A percentile compares a stretch with the other conserved stretches of the same genome.
These are phyloP conservation scores for Anneissia japonica DNA, from an alignment of 35 echinoderm and acorn worm species.

Conservation along the genomic window DNA sequence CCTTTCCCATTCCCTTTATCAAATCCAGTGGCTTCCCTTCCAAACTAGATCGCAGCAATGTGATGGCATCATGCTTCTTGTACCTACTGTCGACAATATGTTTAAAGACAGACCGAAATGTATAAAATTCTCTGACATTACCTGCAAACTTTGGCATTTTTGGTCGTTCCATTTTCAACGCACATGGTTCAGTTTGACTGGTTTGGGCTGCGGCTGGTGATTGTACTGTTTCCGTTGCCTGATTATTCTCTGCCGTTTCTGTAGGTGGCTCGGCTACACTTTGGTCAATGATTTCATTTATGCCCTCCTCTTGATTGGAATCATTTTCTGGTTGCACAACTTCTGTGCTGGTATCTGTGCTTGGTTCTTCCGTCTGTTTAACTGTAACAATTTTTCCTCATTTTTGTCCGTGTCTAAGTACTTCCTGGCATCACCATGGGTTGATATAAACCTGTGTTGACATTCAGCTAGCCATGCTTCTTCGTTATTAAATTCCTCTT, in stretches of 20 bases:
- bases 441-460: slow-evolving; percentile 2
- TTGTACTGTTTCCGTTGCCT: too few species aligned
- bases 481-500: slow-evolving; percentile 21
- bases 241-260: too few species aligned
- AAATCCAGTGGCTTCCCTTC: slow-evolving; percentile 52
- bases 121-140: slow-evolving; percentile 4
- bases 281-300: too few species aligned
- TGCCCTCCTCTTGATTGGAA: too few species aligned
- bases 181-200: neutral
- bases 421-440: slow-evolving; percentile 5
- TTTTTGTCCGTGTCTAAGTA: too few species aligned
- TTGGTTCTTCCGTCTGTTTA: too few species aligned
- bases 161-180: slow-evolving; percentile 48
- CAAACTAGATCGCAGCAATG: slow-evolving; percentile 27
- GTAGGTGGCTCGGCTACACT: too few species aligned
- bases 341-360: too few species aligned
- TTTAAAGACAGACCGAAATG: slow-evolving; percentile 36
- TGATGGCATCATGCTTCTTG: slow-evolving; percentile 33
- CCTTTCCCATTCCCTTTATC: slow-evolving; percentile 42
- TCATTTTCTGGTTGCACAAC: too few species aligned
- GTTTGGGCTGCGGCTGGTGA: too few species aligned
- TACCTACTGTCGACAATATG: slow-evolving; percentile 26
- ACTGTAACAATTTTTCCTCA: too few species aligned
- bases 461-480: slow-evolving; percentile 36
- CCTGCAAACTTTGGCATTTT: slow-evolving; percentile 59